phyloP scores from a whole-genome alignment of 2,797 vertebrate species.

The Macropus fuliginosus region DNA sequence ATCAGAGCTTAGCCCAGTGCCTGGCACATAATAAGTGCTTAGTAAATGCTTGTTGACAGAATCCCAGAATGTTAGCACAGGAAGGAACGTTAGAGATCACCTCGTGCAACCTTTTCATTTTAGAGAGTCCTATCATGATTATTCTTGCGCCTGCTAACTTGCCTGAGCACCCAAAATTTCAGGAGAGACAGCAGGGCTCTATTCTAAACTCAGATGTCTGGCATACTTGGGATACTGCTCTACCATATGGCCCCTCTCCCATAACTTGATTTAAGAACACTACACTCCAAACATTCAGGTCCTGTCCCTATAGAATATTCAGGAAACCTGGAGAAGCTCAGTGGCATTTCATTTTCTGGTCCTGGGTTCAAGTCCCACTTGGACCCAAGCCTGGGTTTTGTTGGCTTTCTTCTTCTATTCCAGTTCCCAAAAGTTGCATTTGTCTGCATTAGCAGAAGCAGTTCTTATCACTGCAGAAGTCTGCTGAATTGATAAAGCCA shows the following conservation, averaged over 20 bases:
- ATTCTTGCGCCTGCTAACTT: not conserved
- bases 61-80: not conserved
- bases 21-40: not conserved
- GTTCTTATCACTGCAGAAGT: not conserved
- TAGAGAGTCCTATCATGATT: not conserved
- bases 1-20: not conserved
- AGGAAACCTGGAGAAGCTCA: not conserved
- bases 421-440: not conserved
- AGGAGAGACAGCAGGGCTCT: conserved; percentile 36
- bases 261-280: conserved; percentile 43
- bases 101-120: not conserved
- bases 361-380: conserved; percentile 24
- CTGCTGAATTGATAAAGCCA: not conserved
- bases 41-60: not conserved
- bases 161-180: not conserved
- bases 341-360: not conserved
- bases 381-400: not conserved
- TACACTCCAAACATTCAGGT: conserved; percentile 35
- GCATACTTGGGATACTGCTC: conserved; percentile 18
- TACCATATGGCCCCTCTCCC: conserved; percentile 35
- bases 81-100: not conserved
- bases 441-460: not conserved
- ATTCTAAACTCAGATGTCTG: conserved; percentile 37
- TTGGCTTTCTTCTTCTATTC: conserved; percentile 9
- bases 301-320: not conserved